Conservation (phyloP, 2,888 invertebrate species). For the Cephus rjabovi region DNA sequence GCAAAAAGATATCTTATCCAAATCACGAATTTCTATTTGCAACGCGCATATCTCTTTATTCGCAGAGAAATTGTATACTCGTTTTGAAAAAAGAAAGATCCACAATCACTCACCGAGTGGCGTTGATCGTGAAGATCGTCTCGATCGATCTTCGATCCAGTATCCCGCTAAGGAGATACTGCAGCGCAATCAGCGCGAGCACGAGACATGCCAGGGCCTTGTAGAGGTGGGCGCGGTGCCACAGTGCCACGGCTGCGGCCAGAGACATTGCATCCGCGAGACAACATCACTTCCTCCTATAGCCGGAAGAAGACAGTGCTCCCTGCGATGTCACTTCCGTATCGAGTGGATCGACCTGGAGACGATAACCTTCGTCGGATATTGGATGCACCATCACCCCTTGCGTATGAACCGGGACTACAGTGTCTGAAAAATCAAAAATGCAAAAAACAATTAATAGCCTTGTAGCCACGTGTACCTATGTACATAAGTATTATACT, state of each 20-base stretch:
- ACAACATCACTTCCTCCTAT: slow-evolving; percentile 61
- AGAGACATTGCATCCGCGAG: slow-evolving; percentile 62
- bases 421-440: neutral
- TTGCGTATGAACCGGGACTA: neutral
- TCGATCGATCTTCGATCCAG: slow-evolving; percentile 68
- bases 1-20: neutral
- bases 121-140: slow-evolving; percentile 62
- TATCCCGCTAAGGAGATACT: slow-evolving; percentile 77
- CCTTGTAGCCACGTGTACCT: too few relatives aligned
- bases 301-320: slow-evolving; percentile 47
- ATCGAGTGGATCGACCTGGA: neutral
- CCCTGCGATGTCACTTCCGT: slow-evolving; percentile 27
- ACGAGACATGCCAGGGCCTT: slow-evolving; percentile 72
- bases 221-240: slow-evolving; percentile 70
- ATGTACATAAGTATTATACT: too few relatives aligned
- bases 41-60: neutral
- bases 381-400: neutral
- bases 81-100: neutral
- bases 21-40: neutral
- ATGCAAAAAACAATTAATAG: too few relatives aligned
- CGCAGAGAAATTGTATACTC: neutral
- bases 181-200: slow-evolving; percentile 75
- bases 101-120: slow-evolving; percentile 50
- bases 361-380: neutral
- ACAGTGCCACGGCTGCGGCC: slow-evolving; percentile 67